A percentile compares a stretch with the other conserved stretches of the same genome.
Conservation (phyloP, 2,797 vertebrate species). For the Phrynocephalus forsythii region DNA sequence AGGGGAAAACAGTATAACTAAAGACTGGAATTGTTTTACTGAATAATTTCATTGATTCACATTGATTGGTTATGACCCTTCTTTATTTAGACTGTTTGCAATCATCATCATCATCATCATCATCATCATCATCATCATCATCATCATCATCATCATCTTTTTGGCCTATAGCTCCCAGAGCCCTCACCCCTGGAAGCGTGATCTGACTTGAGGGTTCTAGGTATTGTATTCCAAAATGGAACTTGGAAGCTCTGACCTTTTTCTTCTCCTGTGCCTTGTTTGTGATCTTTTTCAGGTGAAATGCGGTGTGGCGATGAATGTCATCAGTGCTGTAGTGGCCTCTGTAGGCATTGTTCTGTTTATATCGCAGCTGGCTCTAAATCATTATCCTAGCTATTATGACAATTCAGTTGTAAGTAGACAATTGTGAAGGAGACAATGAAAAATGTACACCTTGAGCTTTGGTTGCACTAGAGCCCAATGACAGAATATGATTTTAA, state of each 20-base stretch:
- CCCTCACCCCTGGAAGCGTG: no score
- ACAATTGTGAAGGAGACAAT: neutral
- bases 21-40: neutral
- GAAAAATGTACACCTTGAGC: neutral
- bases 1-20: neutral
- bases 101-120: no score
- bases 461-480: neutral
- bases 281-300: constrained; percentile 35
- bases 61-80: neutral
- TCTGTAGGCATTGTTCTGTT: constrained; percentile 46
- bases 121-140: no score
- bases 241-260: no score
- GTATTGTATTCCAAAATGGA: no score
- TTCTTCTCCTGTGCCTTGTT: neutral
- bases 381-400: neutral
- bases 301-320: constrained; percentile 13
- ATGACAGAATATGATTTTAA: neutral
- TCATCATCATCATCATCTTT: no score
- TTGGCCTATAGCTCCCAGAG: no score
- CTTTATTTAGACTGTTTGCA: neutral
- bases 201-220: no score
- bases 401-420: neutral
- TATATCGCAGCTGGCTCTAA: constrained; percentile 43
- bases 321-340: constrained; percentile 5
- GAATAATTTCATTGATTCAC: neutral